Evolutionary conservation across 2,797 vertebrate species (phyloP).

Genomic region (Gambusia yucatana): DNA sequence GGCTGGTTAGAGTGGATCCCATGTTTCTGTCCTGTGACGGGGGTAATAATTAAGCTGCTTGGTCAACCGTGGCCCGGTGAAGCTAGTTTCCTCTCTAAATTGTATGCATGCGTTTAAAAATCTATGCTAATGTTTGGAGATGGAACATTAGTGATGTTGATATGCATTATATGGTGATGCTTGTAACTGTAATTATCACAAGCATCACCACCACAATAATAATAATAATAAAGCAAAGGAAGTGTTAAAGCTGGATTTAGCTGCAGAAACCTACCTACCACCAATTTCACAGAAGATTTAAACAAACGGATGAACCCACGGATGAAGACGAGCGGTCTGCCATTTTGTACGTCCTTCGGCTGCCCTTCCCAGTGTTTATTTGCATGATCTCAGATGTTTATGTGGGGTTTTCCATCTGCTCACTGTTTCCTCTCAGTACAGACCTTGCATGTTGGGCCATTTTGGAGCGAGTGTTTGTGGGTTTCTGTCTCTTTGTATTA

Average conservation of each 20-base stretch:
- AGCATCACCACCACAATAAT: too few relatives aligned
- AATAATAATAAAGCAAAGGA: not conserved
- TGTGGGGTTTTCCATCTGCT: constrained; percentile 9
- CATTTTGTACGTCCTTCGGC: not conserved
- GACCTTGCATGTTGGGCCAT: constrained; percentile 9
- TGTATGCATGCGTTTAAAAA: constrained; percentile 21
- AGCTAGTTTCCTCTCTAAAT: not conserved
- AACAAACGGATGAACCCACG: not conserved
- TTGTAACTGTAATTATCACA: constrained; percentile 24
- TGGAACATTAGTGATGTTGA: not conserved
- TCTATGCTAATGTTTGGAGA: not conserved
- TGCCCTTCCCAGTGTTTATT: constrained; percentile 2
- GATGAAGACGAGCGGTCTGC: not conserved
- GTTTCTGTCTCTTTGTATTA: constrained; percentile 2
- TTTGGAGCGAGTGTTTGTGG: not conserved
- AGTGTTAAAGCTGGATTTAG: not conserved
- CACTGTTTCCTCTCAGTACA: not conserved
- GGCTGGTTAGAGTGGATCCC: constrained; percentile 12
- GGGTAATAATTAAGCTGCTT: constrained; percentile 34
- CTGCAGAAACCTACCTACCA: not conserved
- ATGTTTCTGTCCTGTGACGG: constrained; percentile 28
- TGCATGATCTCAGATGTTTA: constrained; percentile 7
- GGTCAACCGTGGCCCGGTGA: constrained; percentile 3
- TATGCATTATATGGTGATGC: constrained; percentile 44
- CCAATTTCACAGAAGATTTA: constrained; percentile 10